Conservation (phyloP, 2,888 invertebrate genomes). For the Plusia festucae region DNA sequence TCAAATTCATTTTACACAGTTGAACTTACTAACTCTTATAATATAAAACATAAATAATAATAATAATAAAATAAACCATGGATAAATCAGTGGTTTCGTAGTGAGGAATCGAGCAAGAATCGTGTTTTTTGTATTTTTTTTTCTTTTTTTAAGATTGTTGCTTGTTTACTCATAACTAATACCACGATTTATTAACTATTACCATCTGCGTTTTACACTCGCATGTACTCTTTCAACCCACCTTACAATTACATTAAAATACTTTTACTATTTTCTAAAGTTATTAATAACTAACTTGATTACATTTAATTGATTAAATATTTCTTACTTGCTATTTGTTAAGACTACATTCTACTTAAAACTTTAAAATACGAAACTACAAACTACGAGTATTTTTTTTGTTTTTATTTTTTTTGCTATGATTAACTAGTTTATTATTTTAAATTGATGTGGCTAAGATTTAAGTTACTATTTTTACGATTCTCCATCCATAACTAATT, state of each 20-base stretch:
- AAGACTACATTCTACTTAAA: background rate
- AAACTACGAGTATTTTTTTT: background rate
- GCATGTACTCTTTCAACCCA: background rate
- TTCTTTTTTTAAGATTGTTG: background rate
- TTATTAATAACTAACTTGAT: no score
- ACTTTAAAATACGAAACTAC: background rate
- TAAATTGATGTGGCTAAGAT: background rate
- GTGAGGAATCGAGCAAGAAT: background rate
- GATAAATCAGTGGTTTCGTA: background rate
- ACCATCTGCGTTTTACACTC: background rate
- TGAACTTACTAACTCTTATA: no score
- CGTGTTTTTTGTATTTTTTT: background rate
- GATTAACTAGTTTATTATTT: background rate
- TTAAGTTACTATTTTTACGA: background rate
- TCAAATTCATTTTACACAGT: no score
- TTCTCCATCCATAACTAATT: background rate
- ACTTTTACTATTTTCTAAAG: background rate
- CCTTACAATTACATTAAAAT: background rate
- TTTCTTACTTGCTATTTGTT: background rate
- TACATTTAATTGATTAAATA: no score
- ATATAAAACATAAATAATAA: background rate
- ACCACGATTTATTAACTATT: background rate
- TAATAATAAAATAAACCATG: no score
- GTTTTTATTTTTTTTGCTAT: background rate
- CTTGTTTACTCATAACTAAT: background rate